phyloP scores from a whole-genome alignment of 2,888 invertebrate species.

The Eurytoma californica region DNA sequence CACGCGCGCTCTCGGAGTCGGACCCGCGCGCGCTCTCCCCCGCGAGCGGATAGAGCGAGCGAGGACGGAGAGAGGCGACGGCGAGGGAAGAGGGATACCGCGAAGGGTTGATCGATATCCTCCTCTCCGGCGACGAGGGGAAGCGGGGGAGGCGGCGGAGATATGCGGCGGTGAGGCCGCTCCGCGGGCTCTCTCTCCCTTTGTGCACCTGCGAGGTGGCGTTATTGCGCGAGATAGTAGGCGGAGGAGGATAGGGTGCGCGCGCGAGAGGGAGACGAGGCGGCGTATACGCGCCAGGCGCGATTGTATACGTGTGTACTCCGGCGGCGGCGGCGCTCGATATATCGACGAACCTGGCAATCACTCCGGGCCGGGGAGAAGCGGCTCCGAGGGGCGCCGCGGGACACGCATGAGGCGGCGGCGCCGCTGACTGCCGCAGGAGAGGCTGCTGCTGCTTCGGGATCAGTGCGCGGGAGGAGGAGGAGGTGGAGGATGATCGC shows the following conservation, averaged over 20 bases:
- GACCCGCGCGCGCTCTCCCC: neutral
- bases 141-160: neutral
- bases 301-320: no score
- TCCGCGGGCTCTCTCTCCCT: neutral
- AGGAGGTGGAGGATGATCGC: neutral
- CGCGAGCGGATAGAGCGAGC: neutral
- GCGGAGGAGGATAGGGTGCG: conserved; percentile 26
- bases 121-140: neutral
- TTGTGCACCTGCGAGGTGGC: neutral
- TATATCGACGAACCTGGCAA: conserved; percentile 31
- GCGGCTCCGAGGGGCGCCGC: neutral
- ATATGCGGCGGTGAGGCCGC: neutral
- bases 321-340: conserved; percentile 17
- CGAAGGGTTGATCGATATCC: neutral
- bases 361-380: conserved; percentile 4
- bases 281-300: neutral
- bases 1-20: conserved; percentile 8
- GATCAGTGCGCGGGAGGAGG: neutral
- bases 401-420: neutral
- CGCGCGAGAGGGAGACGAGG: conserved; percentile 38
- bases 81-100: no score
- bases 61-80: no score
- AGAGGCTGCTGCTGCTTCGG: neutral
- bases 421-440: neutral
- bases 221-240: conserved; percentile 13